Conservation (phyloP, 2,888 invertebrate genomes). For the Sericinus montela region DNA sequence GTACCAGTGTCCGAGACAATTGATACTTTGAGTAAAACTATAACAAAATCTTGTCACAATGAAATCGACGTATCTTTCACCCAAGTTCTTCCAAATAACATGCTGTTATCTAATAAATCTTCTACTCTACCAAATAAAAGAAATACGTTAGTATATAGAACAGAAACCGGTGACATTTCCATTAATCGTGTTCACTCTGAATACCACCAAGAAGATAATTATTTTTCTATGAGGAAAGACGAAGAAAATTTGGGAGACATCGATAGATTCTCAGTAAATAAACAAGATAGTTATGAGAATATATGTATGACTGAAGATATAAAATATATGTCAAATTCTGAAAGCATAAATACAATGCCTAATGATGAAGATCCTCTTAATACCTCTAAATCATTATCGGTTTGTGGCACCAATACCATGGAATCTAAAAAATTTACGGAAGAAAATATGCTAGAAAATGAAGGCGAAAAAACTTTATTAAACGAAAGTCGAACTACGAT, state of each 20-base stretch:
- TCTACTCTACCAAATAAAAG: conserved; percentile 18
- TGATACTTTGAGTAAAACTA: conserved; percentile 4
- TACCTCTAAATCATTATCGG: conserved; percentile 1
- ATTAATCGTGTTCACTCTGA: conserved; percentile 30
- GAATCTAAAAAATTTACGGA: not conserved
- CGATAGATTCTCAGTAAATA: conserved; percentile 15
- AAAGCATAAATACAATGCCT: not conserved
- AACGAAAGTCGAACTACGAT: not conserved
- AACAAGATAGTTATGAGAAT: conserved; percentile 19
- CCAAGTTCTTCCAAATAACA: conserved; percentile 29
- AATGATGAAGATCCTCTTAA: not conserved
- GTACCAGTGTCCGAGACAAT: not conserved
- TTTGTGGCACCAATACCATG: not conserved
- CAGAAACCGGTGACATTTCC: conserved; percentile 26
- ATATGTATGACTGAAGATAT: conserved; percentile 30
- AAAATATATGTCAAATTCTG: conserved; percentile 16
- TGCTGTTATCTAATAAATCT: conserved; percentile 10
- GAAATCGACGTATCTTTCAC: conserved; percentile 25
- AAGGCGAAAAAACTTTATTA: not conserved
- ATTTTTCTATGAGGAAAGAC: conserved; percentile 20
- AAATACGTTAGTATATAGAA: conserved; percentile 26
- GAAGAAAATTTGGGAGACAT: conserved; percentile 12
- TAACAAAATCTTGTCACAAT: not conserved
- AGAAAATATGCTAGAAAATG: not conserved
- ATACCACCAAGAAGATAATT: conserved; percentile 17